Conservation (phyloP, 2,797 vertebrate genomes). For the Rhincodon typus region DNA sequence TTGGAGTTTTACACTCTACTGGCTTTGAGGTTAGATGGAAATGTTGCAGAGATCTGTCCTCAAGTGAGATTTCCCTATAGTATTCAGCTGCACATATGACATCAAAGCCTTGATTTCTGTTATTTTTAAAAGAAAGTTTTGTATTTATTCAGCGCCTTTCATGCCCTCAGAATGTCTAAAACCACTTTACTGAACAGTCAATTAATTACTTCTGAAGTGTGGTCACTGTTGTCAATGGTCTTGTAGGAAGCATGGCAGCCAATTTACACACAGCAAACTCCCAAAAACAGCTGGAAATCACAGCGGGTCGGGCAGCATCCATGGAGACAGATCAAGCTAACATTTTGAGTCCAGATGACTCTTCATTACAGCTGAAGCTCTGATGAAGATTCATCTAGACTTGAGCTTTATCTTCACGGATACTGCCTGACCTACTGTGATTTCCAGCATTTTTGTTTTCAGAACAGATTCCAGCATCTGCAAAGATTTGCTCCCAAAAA, state of each 20-base stretch:
- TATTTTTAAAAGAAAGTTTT: background rate
- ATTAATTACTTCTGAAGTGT: background rate
- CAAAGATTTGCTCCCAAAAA: background rate
- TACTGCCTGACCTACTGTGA: no score
- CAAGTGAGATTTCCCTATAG: background rate
- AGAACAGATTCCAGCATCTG: no score
- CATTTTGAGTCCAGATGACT: no score
- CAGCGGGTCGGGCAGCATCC: no score
- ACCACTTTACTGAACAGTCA: no score
- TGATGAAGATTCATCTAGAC: no score
- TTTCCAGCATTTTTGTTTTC: no score
- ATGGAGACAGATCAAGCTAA: no score
- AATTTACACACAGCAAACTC: background rate
- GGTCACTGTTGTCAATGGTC: background rate
- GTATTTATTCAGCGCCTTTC: background rate
- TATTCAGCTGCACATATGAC: background rate
- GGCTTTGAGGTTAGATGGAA: constrained; percentile 8
- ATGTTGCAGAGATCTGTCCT: background rate
- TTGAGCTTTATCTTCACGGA: no score
- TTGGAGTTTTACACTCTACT: background rate
- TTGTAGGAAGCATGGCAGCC: background rate
- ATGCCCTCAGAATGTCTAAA: background rate
- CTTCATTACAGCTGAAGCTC: no score
- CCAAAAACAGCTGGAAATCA: background rate
- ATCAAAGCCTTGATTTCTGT: background rate